phyloP scores from a whole-genome alignment of 2,888 invertebrate genomes.

The Tenthredo amoena region DNA sequence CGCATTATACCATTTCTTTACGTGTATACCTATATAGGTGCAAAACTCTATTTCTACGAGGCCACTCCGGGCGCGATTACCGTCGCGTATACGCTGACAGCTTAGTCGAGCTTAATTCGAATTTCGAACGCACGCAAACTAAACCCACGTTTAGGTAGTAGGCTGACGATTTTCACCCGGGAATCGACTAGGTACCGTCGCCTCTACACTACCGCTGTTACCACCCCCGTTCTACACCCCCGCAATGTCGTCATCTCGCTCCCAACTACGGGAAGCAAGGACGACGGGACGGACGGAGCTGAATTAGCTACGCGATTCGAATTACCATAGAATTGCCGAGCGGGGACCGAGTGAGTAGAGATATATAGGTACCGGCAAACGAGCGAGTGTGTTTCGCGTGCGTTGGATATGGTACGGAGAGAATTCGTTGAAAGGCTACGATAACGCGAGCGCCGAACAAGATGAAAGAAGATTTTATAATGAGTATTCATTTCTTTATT shows the following conservation, averaged over 20 bases:
- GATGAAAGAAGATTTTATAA: no score
- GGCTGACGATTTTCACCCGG: background rate
- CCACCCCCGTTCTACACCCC: conserved; percentile 26
- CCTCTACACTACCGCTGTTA: background rate
- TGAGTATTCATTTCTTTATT: no score
- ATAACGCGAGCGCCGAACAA: no score
- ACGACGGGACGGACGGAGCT: background rate
- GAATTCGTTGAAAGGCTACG: no score
- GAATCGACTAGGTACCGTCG: background rate
- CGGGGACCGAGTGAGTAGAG: background rate
- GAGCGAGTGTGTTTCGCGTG: background rate
- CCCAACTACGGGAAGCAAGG: conserved; percentile 16
- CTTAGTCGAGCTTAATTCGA: conserved; percentile 22
- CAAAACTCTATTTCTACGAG: background rate
- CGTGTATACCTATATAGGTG: background rate
- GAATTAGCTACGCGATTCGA: conserved; percentile 12
- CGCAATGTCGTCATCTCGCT: conserved; percentile 28
- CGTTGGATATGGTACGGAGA: no score
- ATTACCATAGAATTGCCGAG: conserved; percentile 22
- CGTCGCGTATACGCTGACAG: background rate
- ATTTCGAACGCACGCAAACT: conserved; percentile 25
- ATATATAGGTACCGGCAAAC: background rate
- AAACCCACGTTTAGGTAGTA: background rate
- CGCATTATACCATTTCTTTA: background rate
- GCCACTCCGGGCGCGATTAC: background rate